Evolutionary conservation across 2,113 vertebrate genomes (phyloP), one percentile per base, ranked within the genome.

Genomic region (Otus sunia): DNA sequence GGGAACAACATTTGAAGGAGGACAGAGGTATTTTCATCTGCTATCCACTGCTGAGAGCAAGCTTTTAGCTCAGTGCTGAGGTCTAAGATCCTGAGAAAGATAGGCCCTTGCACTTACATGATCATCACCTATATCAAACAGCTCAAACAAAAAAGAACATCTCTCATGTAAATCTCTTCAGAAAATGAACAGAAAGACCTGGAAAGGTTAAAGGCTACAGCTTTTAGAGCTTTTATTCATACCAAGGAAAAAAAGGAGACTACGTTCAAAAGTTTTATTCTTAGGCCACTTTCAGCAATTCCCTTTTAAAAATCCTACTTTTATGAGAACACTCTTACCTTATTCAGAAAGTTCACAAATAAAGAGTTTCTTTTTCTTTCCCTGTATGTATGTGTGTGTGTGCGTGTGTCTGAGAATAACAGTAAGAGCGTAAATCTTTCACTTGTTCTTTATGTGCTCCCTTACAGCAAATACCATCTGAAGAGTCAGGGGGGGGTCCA

Each of bases 191-290:
- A 76, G 93, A 95, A 95, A 94, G 91, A 85, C 85, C 73, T 50
- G 59, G 59, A 80, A 93, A 97, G 96, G 94, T 96, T 94, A 97
- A 96, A 96, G 94, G 90, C 76, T 95, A 84, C 45, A 92, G 84
- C 49, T 34, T 97, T 91, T 75, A 90, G 60, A 94, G 86, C 69
- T 95, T 96, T 96, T 89, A 89, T 96, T 93, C 95, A 79, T 88
- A 84, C 60, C 20, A 81, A 80, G 36, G 55, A 15, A 92, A 86
- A 84, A 95, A 84, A 58, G 58, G 34, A 92, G n/a, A 92, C 56
- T 36, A 68, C 39, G 87, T 87, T 96, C 86, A 93, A 94, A 97
- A 96, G 94, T 97, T 96, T 97, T 96, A 96, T 97, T 97, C 96
- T 95, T 95, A 93, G 91, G 78, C 63, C 71, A 10, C 91, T 96